Evolutionary conservation across 2,888 invertebrate species (phyloP), one percentile per base, ranked within the genome.

Genomic region (Spisula subtruncata): DNA sequence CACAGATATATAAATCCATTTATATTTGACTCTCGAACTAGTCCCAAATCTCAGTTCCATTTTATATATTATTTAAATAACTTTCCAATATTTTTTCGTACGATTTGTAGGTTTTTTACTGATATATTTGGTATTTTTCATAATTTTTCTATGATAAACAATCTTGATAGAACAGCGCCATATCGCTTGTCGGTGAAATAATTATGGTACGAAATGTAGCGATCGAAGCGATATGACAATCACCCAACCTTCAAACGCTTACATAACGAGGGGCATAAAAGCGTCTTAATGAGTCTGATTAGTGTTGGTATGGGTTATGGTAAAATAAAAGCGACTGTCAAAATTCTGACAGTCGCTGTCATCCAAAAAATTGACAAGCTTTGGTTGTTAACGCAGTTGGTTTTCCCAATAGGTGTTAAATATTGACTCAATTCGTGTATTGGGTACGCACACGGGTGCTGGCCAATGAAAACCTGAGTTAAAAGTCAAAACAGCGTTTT

Each of bases 331-430:
- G 0, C n/a, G n/a, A 56, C n/a, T 83, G 83, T 83, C 83, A 83
- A 32, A 83, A 35, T 56, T 56, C 25, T 83, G 83, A 83, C 83
- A 83, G 41, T 29, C 83, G 83, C 35, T 83, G 83, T 83, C 83
- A 81, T 75, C 75, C 5, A 2, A 32, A 14, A 35, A 25, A 75
- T 75, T 75, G 75, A 75, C 75, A 75, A 75, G 60, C 5, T n/a
- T 1, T 25, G 60, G 0, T 66, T 25, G 60, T n/a, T 66, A n/a
- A 25, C 12, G 60, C 0, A 4, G 25, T 66, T 0, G 10, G 12
- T 66, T 41, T 41, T 66, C 25, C 51, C 51, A 14, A 16, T 51
- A 16, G 51, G 51, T 51, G 51, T 51, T 51, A 51, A 51, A 51
- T 51, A 66, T 66, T 25, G 60, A 66, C 60, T 66, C 25, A 66